Evolutionary conservation across 2,113 vertebrate species (phyloP).

Genomic region (Brachypodius melanocephalos): DNA sequence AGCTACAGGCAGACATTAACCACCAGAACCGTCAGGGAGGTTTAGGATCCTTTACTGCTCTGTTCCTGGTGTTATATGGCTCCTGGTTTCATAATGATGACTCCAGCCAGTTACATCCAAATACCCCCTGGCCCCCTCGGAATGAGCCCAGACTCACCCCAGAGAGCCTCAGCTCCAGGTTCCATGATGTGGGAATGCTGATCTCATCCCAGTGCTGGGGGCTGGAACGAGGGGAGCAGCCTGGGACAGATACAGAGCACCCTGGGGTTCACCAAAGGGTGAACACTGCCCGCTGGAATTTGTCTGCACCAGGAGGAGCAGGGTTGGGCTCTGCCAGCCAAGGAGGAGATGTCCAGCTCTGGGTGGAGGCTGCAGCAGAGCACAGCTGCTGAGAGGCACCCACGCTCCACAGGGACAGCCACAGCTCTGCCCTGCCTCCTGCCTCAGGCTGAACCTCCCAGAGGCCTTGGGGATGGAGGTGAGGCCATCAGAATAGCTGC

Average conservation of each 20-base stretch:
- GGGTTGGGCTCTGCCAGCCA: rapidly evolving
- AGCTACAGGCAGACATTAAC: constrained; percentile 12
- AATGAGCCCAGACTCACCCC: rapidly evolving
- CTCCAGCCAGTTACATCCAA: not conserved
- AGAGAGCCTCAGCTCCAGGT: rapidly evolving
- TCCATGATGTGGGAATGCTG: rapidly evolving
- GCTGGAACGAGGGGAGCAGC: not conserved
- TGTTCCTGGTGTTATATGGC: not conserved
- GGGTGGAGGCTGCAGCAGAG: not conserved
- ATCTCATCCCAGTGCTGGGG: not conserved
- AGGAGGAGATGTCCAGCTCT: rapidly evolving
- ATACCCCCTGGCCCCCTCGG: not conserved
- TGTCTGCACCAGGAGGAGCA: rapidly evolving
- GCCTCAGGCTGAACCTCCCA: rapidly evolving
- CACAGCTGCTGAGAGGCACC: not conserved
- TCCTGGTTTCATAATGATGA: not conserved
- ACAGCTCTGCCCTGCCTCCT: not conserved
- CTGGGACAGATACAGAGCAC: not conserved
- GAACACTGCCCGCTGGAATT: rapidly evolving
- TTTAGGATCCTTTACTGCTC: constrained; percentile 20
- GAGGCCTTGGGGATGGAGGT: not conserved
- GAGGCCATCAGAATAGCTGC: not conserved
- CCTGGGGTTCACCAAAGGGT: rapidly evolving
- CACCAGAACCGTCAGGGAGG: constrained; percentile 6
- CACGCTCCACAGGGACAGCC: rapidly evolving